Percentiles rank a stretch among this genome's conserved stretches.
Evolutionary conservation across 2,797 vertebrate species (phyloP).

Genomic region (Oreochromis grahami): DNA sequence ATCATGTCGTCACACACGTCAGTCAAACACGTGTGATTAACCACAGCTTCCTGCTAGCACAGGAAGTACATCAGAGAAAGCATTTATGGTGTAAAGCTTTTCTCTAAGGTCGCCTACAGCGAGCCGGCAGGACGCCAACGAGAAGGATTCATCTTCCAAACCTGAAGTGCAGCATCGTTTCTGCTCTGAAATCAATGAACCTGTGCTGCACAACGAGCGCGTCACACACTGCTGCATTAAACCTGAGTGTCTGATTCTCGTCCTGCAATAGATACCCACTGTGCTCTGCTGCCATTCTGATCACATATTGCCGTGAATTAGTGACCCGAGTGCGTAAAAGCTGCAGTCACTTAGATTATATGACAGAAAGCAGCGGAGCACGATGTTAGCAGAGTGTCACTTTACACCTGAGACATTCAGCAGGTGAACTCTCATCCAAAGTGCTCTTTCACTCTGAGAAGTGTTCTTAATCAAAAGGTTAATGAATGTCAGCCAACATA

Average conservation of each 20-base stretch:
- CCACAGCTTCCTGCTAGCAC: too few relatives aligned
- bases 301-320: not conserved
- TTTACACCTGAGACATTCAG: not conserved
- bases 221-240: not conserved
- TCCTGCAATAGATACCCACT: not conserved
- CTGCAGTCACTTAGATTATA: not conserved
- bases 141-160: not conserved
- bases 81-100: too few relatives aligned
- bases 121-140: not conserved
- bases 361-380: not conserved
- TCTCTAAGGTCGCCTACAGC: too few relatives aligned
- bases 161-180: not conserved
- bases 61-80: too few relatives aligned
- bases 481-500: not conserved
- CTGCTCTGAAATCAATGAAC: not conserved
- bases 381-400: not conserved
- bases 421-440: not conserved
- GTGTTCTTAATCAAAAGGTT: not conserved
- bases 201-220: not conserved
- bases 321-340: not conserved
- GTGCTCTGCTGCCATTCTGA: not conserved
- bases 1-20: too few relatives aligned
- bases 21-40: too few relatives aligned
- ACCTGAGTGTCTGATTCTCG: not conserved
- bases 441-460: accelerated